Evolutionary conservation across 35 echinoderm and acorn worm species (phyloP).

Genomic region (Lytechinus pictus): DNA sequence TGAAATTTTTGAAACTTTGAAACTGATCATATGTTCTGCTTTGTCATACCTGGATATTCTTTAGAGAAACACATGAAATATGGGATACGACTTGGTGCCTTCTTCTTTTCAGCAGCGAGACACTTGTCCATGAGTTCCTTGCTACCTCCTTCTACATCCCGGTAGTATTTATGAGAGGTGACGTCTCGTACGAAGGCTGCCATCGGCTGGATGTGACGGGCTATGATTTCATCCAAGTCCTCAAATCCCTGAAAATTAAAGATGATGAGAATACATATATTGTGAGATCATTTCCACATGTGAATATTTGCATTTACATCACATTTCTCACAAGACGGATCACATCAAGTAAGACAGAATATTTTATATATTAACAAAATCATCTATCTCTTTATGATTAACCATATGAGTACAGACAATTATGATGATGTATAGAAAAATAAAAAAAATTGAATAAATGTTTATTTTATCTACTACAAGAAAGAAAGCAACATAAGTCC

Average conservation of each 20-base stretch:
- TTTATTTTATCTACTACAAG: too few relatives aligned
- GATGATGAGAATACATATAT: not conserved
- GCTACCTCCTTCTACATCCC: constrained; percentile 74
- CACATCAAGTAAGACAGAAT: too few relatives aligned
- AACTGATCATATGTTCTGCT: not conserved
- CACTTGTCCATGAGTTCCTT: constrained; percentile 80
- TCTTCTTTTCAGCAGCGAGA: constrained; percentile 74
- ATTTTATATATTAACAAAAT: too few relatives aligned
- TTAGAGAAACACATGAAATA: constrained; percentile 90
- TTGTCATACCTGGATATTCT: constrained; percentile 38
- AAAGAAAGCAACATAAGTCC: too few relatives aligned
- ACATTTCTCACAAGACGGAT: too few relatives aligned
- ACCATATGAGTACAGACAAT: too few relatives aligned
- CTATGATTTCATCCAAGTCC: constrained; percentile 98
- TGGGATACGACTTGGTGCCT: constrained; percentile 75
- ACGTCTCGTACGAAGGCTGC: constrained; percentile 85
- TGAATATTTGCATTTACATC: too few relatives aligned
- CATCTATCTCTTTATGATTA: too few relatives aligned
- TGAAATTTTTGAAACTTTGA: too few relatives aligned
- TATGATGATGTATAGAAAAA: too few relatives aligned
- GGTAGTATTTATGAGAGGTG: constrained; percentile 84
- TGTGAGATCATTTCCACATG: too few relatives aligned
- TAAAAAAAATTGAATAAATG: too few relatives aligned
- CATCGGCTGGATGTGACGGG: constrained; percentile 97
- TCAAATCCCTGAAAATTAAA: constrained; percentile 77